Base-by-base conservation (phyloP, 2,797 vertebrate genomes). In the Anabacerthia variegaticeps region DNA sequence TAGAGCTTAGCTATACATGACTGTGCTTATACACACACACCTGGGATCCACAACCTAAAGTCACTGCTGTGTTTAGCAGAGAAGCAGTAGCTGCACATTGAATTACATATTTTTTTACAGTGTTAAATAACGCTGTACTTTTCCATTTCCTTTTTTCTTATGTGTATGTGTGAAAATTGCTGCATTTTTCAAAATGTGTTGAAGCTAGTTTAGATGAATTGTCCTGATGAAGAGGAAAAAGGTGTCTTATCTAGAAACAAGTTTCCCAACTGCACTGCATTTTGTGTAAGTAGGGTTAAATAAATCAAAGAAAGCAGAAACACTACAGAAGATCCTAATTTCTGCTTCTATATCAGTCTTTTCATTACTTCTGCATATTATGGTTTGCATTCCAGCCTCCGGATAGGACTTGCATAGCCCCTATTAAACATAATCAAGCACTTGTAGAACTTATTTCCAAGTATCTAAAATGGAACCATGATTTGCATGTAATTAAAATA, bases 341-440 rank as follows among this genome's bases (percentile, higher is more conserved):
- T 94, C 72, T 94, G 72, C 51, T 88, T 95, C 91, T 93, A 43
- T 88, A 91, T 76, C 85, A 88, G 89, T 75, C 73, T 73, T 84
- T 63, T 59, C 37, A 90, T 76, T 90, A 56, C 81, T 91, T 92
- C 76, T 76, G 83, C 27, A 12, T 61, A 92, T 91, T 86, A 73
- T 51, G 49, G 69, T 2, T 85, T 94, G 66, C 30, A 89, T 91
- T 94, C 58, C 80, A 94, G 79, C 76, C 73, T 94, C 85, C 16
- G 17, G 92, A 86, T 91, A 76, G 91, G 89, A 69, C 59, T 79
- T 94, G 62, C 69, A 84, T 73, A 67, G 49, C 41, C 63, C 63
- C 88, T 90, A 52, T 93, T 93, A 91, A 84, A 88, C 63, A 78
- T 88, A 96, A 93, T 95, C 92, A 95, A 95, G 69, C 63, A 86